Conservation (phyloP, 2,113 vertebrate genomes). For the Pseudopipra pipra region DNA sequence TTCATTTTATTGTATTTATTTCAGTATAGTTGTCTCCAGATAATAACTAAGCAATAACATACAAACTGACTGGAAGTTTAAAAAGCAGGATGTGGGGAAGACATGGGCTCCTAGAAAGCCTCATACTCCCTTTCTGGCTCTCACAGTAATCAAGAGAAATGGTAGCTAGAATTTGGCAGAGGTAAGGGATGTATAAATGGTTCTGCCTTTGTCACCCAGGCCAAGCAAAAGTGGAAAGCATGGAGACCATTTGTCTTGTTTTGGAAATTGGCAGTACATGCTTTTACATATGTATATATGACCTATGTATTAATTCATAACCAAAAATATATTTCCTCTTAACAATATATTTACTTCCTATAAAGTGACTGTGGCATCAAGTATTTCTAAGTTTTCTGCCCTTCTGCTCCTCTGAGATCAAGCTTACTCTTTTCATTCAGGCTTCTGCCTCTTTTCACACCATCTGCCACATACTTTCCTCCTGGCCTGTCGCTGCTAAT, state of each 20-base stretch:
- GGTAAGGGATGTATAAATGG: background rate
- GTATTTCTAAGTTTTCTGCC: background rate
- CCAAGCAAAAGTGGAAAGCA: background rate
- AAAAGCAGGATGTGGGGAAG: background rate
- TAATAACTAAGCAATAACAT: background rate
- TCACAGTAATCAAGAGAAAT: background rate
- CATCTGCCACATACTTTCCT: background rate
- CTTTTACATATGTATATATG: background rate
- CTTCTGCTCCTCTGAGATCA: background rate
- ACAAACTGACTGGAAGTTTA: background rate
- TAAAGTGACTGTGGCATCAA: background rate
- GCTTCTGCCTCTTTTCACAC: background rate
- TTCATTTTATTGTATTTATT: background rate
- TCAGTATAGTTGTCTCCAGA: background rate
- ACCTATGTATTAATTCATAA: background rate
- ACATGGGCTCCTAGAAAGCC: background rate
- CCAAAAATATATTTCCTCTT: background rate
- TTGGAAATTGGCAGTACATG: background rate
- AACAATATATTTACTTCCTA: background rate
- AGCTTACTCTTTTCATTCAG: background rate
- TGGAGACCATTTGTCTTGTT: background rate
- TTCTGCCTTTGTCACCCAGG: background rate
- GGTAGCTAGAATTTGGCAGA: background rate
- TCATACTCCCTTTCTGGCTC: background rate
- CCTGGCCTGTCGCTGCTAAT: background rate